Evolutionary conservation across 1,140 invertebrate genomes (phyloP).

Genomic region (Monochamus saltuarius): DNA sequence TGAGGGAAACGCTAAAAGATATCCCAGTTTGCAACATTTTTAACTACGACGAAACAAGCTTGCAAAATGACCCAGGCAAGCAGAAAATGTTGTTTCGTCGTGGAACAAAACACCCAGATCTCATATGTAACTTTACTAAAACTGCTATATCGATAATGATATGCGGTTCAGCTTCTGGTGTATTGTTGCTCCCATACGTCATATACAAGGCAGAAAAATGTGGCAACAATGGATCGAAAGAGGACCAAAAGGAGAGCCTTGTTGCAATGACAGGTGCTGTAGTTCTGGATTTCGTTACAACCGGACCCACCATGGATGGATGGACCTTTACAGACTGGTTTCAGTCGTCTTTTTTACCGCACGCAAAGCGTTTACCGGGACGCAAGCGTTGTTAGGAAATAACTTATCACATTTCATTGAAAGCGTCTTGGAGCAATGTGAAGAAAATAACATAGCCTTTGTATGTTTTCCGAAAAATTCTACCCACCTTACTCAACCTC

Average conservation of each 20-base stretch:
- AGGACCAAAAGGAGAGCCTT: slow-evolving; percentile 35
- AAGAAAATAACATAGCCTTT: slow-evolving; percentile 40
- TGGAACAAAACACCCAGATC: slow-evolving; percentile 47
- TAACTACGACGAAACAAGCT: slow-evolving; percentile 54
- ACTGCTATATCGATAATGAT: slow-evolving; percentile 31
- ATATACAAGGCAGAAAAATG: slow-evolving; percentile 49
- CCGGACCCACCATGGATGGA: slow-evolving; percentile 45
- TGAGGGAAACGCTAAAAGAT: too few species aligned
- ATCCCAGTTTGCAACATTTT: too few species aligned
- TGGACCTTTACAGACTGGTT: slow-evolving; percentile 50
- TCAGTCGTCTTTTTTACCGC: slow-evolving; percentile 33
- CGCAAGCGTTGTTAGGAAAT: slow-evolving; percentile 41
- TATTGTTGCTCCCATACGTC: slow-evolving; percentile 29
- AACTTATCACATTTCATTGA: slow-evolving; percentile 40
- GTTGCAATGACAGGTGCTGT: slow-evolving; percentile 13
- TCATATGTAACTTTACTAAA: slow-evolving; percentile 41
- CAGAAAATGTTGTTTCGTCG: slow-evolving; percentile 38
- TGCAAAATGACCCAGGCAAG: slow-evolving; percentile 37
- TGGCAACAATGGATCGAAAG: slow-evolving; percentile 44
- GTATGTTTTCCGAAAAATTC: slow-evolving; percentile 43
- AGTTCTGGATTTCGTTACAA: slow-evolving; percentile 39
- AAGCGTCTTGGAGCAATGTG: slow-evolving; percentile 20
- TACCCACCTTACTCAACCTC: slow-evolving; percentile 46
- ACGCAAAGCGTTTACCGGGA: slow-evolving; percentile 24
- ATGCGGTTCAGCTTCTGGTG: too few species aligned